Base-by-base conservation (phyloP, 2,888 invertebrate species). In the Pristionchus exspectatus region DNA sequence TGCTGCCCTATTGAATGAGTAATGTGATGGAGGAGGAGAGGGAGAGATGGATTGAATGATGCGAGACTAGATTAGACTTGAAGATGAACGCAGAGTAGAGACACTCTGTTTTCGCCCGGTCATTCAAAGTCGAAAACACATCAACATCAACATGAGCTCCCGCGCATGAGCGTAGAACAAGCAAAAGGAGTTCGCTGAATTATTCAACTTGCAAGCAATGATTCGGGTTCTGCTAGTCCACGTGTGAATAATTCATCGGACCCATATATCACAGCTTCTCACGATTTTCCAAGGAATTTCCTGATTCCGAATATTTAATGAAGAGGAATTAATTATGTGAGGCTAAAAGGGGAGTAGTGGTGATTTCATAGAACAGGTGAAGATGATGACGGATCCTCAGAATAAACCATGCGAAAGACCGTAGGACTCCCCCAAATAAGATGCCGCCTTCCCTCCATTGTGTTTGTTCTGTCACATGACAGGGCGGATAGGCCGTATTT, bases 1-100 rank as follows among this genome's bases (percentile, higher is more conserved):
- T 81, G 81, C 74, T 81, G 81, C 50, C 81, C 81, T 81, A n/a
- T 81, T 81, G 81, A 81, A 81, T 81, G 81, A 50, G 81, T 81
- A 81, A 81, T 81, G 81, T 63, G 63, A 63, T 10, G 50, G 50
- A 50, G 9, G 81, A 74, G 24, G 74, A 74, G 69, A 74, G 74
- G 38, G 38, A 16, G 38, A 38, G 63, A 63, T 59, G 50, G 44
- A 50, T 9, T 50, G 44, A 12, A 50, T 81, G 81, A 81, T 81
- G 81, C n/a, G n/a, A 54, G 81, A 81, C 81, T 81, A 5, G 27
- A 81, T 81, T 81, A 81, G 24, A 50, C 77, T 44, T 44, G 38
- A 10, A 7, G 44, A 33, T 72, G 14, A 72, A 27, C n/a, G 81
- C 9, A 81, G 50, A 54, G 50, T 33, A 33, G 50, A 44, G 12